Evolutionary conservation across 2,113 vertebrate species (phyloP).

Genomic region (Ptyas mucosa): DNA sequence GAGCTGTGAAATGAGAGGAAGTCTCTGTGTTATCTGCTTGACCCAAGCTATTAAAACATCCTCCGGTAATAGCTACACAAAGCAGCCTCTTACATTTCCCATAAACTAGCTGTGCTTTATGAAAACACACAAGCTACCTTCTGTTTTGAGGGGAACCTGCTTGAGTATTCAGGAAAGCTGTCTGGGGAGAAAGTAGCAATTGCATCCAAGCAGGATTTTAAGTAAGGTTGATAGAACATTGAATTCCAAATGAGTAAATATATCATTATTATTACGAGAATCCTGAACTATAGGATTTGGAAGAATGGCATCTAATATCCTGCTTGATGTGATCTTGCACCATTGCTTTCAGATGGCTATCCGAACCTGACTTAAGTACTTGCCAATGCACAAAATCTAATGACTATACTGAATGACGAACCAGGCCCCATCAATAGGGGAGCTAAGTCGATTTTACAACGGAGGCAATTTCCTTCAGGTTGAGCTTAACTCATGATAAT

Average conservation of each 20-base stretch:
- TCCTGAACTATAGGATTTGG: not conserved
- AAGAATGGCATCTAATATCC: not conserved
- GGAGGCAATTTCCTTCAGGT: not conserved
- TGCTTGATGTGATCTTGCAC: not conserved
- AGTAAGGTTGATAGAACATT: not conserved
- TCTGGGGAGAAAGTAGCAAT: not conserved
- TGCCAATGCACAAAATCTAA: not conserved
- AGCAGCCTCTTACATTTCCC: constrained; percentile 18
- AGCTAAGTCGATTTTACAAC: not conserved
- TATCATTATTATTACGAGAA: not conserved
- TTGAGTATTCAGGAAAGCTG: not conserved
- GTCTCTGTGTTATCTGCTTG: constrained; percentile 39
- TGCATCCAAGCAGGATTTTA: not conserved
- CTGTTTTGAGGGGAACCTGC: not conserved
- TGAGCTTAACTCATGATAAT: not conserved
- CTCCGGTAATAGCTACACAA: constrained; percentile 23
- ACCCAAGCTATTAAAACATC: constrained; percentile 33
- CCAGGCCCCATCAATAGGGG: not conserved
- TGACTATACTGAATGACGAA: not conserved
- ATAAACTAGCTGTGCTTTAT: not conserved
- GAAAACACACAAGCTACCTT: not conserved
- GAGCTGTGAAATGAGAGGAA: constrained; percentile 51
- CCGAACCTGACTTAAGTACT: not conserved
- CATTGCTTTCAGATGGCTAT: not conserved
- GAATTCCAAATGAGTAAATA: not conserved